phyloP scores from a whole-genome alignment of 2,113 vertebrate genomes.

The Cyrtonyx montezumae region DNA sequence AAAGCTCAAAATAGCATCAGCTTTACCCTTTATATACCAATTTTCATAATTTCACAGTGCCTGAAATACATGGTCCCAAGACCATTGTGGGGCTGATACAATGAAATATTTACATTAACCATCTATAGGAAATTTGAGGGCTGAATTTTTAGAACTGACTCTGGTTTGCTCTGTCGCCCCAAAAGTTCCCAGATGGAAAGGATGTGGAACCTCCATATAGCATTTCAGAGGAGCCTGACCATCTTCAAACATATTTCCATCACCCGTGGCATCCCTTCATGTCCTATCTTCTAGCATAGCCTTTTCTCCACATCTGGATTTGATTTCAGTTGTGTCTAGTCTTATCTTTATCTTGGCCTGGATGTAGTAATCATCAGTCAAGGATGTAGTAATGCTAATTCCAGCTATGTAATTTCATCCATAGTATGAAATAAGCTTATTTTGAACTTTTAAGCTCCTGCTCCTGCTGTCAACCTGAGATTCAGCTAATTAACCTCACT shows the following conservation, averaged over 20 bases:
- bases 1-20: not conserved
- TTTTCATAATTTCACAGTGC: not conserved
- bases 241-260: not conserved
- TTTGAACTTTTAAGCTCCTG: not conserved
- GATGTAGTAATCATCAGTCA: too few species aligned
- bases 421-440: not conserved
- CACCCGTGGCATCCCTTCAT: not conserved
- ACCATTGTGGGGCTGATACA: not conserved
- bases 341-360: not conserved
- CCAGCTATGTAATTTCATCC: not conserved
- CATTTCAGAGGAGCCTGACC: not conserved
- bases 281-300: not conserved
- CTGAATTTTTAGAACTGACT: not conserved
- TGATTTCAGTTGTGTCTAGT: not conserved
- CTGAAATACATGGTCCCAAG: not conserved
- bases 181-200: not conserved
- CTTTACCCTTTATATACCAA: not conserved
- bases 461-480: not conserved
- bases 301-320: not conserved
- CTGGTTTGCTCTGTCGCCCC: not conserved
- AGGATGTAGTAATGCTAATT: not conserved
- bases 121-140: not conserved
- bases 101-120: not conserved
- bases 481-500: not conserved
- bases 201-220: not conserved